Base-by-base conservation (phyloP, 2,888 invertebrate genomes). In the Rosalia funebris region DNA sequence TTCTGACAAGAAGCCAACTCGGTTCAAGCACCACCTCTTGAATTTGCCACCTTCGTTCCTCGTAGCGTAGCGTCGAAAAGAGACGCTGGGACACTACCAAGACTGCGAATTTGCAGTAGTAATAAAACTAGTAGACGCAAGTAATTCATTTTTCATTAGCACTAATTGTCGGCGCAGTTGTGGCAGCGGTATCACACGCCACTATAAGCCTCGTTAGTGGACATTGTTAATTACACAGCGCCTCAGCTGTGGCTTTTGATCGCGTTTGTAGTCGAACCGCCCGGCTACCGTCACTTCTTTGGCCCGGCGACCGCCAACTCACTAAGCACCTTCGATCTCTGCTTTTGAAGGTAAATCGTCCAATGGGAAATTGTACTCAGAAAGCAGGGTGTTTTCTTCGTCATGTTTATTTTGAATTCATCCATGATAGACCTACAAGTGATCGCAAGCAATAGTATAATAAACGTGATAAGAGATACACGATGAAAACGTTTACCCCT, bases 181-280 rank as follows among this genome's bases (percentile, higher is more conserved):
- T 72, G 69, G 62, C 63, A 70, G 68, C 65, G 57, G 66, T 71
- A 72, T 76, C 76, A 74, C 75, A 75, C 76, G 77, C 75, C 75
- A 75, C 74, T 76, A 75, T 75, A 76, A 74, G 60, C 60, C 73
- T 77, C 76, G 75, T 77, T 77, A 77, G 75, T 74, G 75, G 73
- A 76, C 75, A 74, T 77, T 75, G 73, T 73, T 77, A 77, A 77
- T 77, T 77, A 77, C 70, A 77, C 68, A 75, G 75, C 76, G 77
- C 77, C 76, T 70, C 72, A 68, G 65, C 60, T 60, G 59, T 57
- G 31, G 57, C 62, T 65, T 66, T 70, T 71, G 68, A 71, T 65
- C 65, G 55, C 57, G 59, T 69, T 63, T 66, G 62, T 65, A 57
- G 54, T 53, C 47, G 32, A 41, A 57, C 65, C 66, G 66, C 56